Evolutionary conservation across 2,113 vertebrate genomes (phyloP).

Genomic region (Nestor notabilis): DNA sequence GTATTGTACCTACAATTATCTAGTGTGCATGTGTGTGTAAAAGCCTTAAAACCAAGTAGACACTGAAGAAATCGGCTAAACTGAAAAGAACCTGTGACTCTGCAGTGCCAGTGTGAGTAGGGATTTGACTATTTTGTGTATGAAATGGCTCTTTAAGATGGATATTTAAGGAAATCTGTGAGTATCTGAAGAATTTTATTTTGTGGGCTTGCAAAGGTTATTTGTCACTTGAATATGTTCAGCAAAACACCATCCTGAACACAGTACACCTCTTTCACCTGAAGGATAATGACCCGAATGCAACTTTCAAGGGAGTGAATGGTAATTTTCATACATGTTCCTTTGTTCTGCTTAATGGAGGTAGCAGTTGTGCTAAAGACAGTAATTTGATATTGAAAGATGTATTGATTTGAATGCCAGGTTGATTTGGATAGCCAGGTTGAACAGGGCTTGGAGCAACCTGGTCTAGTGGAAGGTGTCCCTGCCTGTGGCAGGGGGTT

Average conservation of each 20-base stretch:
- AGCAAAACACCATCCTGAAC: not conserved
- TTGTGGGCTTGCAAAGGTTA: not conserved
- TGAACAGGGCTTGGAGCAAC: not conserved
- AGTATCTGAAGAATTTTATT: not conserved
- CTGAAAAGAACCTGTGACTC: not conserved
- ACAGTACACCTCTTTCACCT: not conserved
- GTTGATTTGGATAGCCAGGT: not conserved
- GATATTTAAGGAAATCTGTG: not conserved
- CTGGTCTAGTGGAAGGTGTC: not conserved
- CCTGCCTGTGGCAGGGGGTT: not conserved
- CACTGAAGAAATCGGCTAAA: not conserved
- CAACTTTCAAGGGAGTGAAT: not conserved
- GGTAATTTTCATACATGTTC: not conserved
- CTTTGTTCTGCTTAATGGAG: not conserved
- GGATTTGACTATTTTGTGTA: not conserved
- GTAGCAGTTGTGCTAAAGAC: not conserved
- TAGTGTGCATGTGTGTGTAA: not conserved
- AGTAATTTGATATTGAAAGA: not conserved
- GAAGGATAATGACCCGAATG: not conserved
- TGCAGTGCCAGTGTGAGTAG: not conserved
- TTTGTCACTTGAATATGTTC: not conserved
- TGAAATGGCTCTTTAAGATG: not conserved
- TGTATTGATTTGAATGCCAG: not conserved
- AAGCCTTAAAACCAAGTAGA: not conserved
- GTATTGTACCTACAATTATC: slow-evolving; percentile 31